Conservation (phyloP, 2,113 vertebrate genomes). For the Cromileptes altivelis region DNA sequence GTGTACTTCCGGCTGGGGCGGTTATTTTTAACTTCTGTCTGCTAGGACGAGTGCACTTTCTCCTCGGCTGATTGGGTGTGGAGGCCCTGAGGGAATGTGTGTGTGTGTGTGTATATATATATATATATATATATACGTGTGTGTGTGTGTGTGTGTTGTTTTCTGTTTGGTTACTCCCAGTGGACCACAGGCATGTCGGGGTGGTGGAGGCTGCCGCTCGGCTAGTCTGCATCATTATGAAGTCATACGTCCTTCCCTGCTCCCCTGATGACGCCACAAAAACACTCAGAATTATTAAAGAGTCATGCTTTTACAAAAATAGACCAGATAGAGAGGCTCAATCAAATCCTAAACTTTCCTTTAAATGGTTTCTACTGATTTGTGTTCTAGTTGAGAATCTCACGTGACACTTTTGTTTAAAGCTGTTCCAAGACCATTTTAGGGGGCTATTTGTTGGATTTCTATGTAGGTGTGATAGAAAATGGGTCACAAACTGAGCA, state of each 20-base stretch:
- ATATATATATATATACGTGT: constrained; percentile 25
- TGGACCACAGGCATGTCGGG: constrained; percentile 12
- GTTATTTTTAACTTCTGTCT: constrained; percentile 76
- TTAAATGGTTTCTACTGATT: neutral
- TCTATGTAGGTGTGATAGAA: constrained; percentile 44
- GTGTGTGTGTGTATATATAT: constrained; percentile 16
- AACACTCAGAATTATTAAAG: neutral
- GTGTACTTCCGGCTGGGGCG: constrained; percentile 14
- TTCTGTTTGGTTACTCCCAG: constrained; percentile 38
- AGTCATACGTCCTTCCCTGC: constrained; percentile 28
- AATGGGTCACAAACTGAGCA: constrained; percentile 62
- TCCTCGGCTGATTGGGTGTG: constrained; percentile 51
- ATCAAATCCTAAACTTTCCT: neutral
- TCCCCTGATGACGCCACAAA: constrained; percentile 9
- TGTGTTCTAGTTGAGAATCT: neutral
- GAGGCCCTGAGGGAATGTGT: constrained; percentile 26
- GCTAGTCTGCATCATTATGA: constrained; percentile 50
- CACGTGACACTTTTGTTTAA: neutral
- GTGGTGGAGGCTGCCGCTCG: neutral
- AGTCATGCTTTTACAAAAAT: neutral
- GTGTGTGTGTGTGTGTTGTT: constrained; percentile 29
- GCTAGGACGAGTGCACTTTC: constrained; percentile 49
- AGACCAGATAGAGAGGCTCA: neutral
- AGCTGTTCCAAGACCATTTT: neutral
- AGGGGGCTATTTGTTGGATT: neutral